Percentiles rank a stretch among this genome's conserved stretches.
Conservation (phyloP, 2,888 invertebrate species). For the Cheilosia pagana region DNA sequence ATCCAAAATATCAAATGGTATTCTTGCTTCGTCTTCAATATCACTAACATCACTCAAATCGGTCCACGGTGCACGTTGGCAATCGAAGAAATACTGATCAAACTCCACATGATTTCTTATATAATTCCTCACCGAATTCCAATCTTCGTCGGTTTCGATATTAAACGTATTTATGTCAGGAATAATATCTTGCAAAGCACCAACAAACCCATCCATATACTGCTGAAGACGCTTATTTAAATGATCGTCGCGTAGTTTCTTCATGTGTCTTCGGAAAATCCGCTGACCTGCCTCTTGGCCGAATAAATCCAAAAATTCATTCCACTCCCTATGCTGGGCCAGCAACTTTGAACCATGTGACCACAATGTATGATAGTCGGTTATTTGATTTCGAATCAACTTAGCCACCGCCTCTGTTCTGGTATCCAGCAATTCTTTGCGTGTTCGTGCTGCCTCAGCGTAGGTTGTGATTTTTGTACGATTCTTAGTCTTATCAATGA, state of each 20-base stretch:
- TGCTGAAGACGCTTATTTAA: constrained; percentile 89
- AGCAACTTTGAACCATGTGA: constrained; percentile 93
- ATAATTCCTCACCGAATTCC: constrained; percentile 93
- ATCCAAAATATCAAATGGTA: constrained; percentile 96
- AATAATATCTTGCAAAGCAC: constrained; percentile 90
- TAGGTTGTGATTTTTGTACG: constrained; percentile 88
- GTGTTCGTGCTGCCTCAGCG: constrained; percentile 92
- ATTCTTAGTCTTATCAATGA: constrained; percentile 94
- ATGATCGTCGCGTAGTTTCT: constrained; percentile 92
- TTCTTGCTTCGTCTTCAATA: constrained; percentile 88
- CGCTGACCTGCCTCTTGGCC: constrained; percentile 93
- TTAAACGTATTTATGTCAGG: constrained; percentile 89
- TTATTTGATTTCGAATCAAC: constrained; percentile 92
- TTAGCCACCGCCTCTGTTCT: constrained; percentile 95
- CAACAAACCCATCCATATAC: constrained; percentile 91
- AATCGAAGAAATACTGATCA: constrained; percentile 95
- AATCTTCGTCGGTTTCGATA: constrained; percentile 88
- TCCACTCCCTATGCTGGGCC: constrained; percentile 94
- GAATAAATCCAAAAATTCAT: constrained; percentile 94
- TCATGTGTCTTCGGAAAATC: constrained; percentile 91
- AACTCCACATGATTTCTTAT: constrained; percentile 96
- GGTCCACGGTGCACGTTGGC: constrained; percentile 91
- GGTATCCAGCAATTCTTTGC: constrained; percentile 94
- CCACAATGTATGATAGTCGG: constrained; percentile 93
- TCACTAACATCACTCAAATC: constrained; percentile 88